phyloP scores from a whole-genome alignment of 2,797 vertebrate genomes.

The Gymnoscopelus braueri region DNA sequence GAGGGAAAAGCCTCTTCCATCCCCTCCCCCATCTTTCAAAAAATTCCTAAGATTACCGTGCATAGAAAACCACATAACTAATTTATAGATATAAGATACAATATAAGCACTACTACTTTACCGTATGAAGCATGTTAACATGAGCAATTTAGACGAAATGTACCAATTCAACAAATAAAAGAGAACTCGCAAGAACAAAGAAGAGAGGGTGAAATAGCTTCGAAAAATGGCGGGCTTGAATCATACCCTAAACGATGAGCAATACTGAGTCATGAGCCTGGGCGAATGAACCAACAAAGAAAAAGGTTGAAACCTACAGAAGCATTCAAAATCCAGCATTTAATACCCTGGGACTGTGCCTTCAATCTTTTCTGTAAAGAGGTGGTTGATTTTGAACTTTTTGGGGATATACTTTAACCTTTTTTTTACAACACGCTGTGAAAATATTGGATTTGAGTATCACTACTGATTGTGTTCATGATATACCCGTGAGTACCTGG shows the following conservation, averaged over 20 bases:
- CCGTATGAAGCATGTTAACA: background rate
- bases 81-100: slow-evolving; percentile 1
- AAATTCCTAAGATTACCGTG: slow-evolving; percentile 35
- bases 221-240: slow-evolving; percentile 79
- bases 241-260: slow-evolving; percentile 79
- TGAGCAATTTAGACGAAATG: slow-evolving; percentile 18
- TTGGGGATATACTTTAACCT: slow-evolving; percentile 55
- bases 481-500: slow-evolving; percentile 59
- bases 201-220: slow-evolving; percentile 54
- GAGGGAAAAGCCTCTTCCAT: slow-evolving; percentile 50
- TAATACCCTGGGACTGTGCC: slow-evolving; percentile 61
- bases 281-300: slow-evolving; percentile 73
- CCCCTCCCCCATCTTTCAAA: slow-evolving; percentile 48
- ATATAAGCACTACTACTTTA: background rate
- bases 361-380: slow-evolving; percentile 39
- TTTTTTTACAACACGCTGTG: slow-evolving; percentile 46
- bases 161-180: slow-evolving; percentile 39
- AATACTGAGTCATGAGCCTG: slow-evolving; percentile 82
- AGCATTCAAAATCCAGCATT: slow-evolving; percentile 64
- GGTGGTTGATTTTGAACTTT: slow-evolving; percentile 37
- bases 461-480: slow-evolving; percentile 56
- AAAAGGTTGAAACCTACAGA: slow-evolving; percentile 53
- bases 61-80: slow-evolving; percentile 24
- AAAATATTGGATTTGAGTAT: slow-evolving; percentile 63
- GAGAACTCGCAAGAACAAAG: slow-evolving; percentile 68